These are phyloP conservation scores for Zenarchopterus dispar DNA, from an alignment of 2,797 vertebrate genomes.

Conservation along the genomic window DNA sequence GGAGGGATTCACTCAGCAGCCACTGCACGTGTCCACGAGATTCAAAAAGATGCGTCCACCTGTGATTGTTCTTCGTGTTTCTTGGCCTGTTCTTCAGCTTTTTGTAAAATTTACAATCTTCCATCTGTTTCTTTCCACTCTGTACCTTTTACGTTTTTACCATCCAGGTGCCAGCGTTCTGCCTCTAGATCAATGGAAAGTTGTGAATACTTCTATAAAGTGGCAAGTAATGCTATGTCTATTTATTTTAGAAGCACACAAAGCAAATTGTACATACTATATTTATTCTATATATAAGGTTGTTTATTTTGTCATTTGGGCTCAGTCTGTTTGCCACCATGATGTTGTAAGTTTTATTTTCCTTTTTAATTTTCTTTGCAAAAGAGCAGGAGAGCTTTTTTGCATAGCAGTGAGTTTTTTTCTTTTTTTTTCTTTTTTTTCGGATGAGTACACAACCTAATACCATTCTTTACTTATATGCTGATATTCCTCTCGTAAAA, in stretches of 20 bases:
- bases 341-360: conserved; percentile 21
- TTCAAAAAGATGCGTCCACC: conserved; percentile 15
- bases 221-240: conserved; percentile 82
- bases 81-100: conserved; percentile 25
- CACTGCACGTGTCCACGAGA: conserved; percentile 28
- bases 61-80: conserved; percentile 12
- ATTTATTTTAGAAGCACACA: conserved; percentile 88
- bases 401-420: conserved; percentile 55
- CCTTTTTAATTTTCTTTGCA: conserved; percentile 52
- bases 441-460: conserved; percentile 78
- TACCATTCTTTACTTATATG: conserved; percentile 52
- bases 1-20: conserved; percentile 33
- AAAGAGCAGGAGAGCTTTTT: conserved; percentile 74
- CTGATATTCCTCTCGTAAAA: conserved; percentile 26
- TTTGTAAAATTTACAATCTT: conserved; percentile 43
- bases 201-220: conserved; percentile 85
- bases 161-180: conserved; percentile 70
- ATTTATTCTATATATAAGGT: conserved; percentile 89
- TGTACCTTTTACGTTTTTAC: conserved; percentile 58
- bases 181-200: conserved; percentile 69
- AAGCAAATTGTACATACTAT: conserved; percentile 87
- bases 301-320: conserved; percentile 83
- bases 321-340: conserved; percentile 59
- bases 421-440: conserved; percentile 19
- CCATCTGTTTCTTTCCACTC: conserved; percentile 33